Evolutionary conservation across 2,113 vertebrate species (phyloP).

Genomic region (Plestiodon gilberti): DNA sequence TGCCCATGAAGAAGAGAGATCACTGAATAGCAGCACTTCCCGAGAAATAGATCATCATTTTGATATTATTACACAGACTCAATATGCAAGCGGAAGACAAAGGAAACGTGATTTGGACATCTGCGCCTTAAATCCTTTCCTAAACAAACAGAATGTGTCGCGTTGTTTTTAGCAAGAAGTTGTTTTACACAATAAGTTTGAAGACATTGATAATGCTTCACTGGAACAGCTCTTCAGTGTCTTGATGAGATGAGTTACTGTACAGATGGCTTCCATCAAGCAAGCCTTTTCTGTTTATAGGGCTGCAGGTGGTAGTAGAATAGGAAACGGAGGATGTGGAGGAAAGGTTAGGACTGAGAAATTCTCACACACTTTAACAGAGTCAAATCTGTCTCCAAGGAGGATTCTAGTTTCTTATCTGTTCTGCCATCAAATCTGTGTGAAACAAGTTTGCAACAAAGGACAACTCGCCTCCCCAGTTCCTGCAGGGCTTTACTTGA

Average conservation of each 20-base stretch:
- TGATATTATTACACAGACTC: slow-evolving; percentile 59
- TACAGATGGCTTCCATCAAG: slow-evolving; percentile 75
- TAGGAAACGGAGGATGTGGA: slow-evolving; percentile 63
- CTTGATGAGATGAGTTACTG: slow-evolving; percentile 75
- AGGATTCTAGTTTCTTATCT: slow-evolving; percentile 60
- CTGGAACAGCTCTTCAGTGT: slow-evolving; percentile 57
- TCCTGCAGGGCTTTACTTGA: slow-evolving; percentile 11
- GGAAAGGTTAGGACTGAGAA: slow-evolving; percentile 68
- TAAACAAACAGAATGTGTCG: slow-evolving; percentile 66
- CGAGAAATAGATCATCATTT: slow-evolving; percentile 49
- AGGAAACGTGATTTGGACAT: slow-evolving; percentile 68
- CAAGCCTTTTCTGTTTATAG: slow-evolving; percentile 69
- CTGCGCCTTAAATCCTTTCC: slow-evolving; percentile 71
- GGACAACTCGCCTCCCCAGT: slow-evolving; percentile 32
- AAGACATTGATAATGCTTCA: slow-evolving; percentile 72
- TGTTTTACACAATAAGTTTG: slow-evolving; percentile 68
- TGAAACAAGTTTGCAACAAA: slow-evolving; percentile 51
- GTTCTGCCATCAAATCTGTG: slow-evolving; percentile 69
- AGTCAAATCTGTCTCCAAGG: slow-evolving; percentile 60
- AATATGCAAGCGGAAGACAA: slow-evolving; percentile 53
- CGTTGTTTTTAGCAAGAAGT: slow-evolving; percentile 73
- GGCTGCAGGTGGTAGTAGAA: slow-evolving; percentile 71
- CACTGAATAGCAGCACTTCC: slow-evolving; percentile 51
- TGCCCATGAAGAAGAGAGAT: slow-evolving; percentile 30
- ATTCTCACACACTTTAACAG: slow-evolving; percentile 51